Evolutionary conservation across 2,113 vertebrate species (phyloP).

Genomic region (Grammatotria lemairii): DNA sequence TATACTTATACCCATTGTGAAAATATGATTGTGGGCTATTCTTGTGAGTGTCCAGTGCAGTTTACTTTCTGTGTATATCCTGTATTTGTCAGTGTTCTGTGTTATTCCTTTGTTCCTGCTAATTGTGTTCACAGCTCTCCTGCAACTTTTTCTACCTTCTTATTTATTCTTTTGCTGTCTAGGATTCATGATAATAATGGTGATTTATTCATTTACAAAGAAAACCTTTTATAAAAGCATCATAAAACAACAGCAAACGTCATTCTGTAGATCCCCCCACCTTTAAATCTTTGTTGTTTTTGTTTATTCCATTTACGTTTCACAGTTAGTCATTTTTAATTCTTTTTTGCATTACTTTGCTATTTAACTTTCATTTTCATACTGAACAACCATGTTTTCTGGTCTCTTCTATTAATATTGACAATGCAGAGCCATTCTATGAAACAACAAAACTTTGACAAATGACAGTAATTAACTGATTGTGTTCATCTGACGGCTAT

Average conservation of each 20-base stretch:
- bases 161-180: neutral
- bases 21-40: neutral
- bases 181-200: neutral
- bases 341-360: neutral
- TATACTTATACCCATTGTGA: neutral
- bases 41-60: neutral
- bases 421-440: neutral
- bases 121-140: neutral
- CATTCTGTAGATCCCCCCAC: neutral
- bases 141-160: neutral
- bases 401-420: neutral
- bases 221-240: neutral
- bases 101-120: neutral
- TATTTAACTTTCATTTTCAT: neutral
- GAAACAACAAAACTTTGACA: neutral
- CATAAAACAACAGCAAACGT: neutral
- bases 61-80: neutral
- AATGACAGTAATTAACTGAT: conserved; percentile 20
- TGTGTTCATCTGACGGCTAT: neutral
- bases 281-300: neutral
- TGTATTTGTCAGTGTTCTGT: neutral
- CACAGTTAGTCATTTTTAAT: neutral
- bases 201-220: neutral
- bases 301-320: neutral
- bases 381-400: neutral